phyloP scores from a whole-genome alignment of 2,113 vertebrate species.

The Ursus arctos region DNA sequence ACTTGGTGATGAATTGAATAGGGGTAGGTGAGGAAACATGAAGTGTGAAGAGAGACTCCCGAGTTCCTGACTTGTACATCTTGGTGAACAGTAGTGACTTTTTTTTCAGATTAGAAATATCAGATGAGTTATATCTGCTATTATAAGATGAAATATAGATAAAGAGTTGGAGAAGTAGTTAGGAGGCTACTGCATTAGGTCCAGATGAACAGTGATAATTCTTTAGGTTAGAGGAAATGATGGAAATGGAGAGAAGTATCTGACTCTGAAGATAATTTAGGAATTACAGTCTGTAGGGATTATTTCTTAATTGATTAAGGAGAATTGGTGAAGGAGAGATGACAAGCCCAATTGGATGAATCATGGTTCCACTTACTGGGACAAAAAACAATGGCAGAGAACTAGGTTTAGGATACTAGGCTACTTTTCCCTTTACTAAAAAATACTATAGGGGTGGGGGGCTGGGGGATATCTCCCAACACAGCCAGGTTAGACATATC shows the following conservation, averaged over 20 bases:
- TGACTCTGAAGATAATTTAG: background rate
- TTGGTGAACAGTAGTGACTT: background rate
- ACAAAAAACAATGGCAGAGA: background rate
- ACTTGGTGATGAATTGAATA: background rate
- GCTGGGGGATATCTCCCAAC: background rate
- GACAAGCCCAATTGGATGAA: background rate
- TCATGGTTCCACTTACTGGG: background rate
- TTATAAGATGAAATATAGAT: background rate
- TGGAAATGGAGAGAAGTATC: background rate
- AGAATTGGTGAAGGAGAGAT: background rate
- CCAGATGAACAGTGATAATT: background rate
- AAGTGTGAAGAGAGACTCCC: background rate
- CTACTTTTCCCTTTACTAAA: background rate
- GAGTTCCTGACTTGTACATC: background rate
- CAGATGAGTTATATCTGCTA: background rate
- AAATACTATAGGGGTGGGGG: background rate
- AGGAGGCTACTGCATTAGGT: background rate
- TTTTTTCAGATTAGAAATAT: background rate
- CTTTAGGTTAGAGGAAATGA: background rate
- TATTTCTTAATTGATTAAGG: background rate
- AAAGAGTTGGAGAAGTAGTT: background rate
- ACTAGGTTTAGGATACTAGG: slow-evolving; percentile 1
- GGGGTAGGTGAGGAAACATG: background rate
- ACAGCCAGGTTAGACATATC: background rate
- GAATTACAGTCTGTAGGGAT: background rate